These are phyloP conservation scores for Drosophila lini DNA, from an alignment of 1,140 invertebrate genomes.

Conservation along the genomic window DNA sequence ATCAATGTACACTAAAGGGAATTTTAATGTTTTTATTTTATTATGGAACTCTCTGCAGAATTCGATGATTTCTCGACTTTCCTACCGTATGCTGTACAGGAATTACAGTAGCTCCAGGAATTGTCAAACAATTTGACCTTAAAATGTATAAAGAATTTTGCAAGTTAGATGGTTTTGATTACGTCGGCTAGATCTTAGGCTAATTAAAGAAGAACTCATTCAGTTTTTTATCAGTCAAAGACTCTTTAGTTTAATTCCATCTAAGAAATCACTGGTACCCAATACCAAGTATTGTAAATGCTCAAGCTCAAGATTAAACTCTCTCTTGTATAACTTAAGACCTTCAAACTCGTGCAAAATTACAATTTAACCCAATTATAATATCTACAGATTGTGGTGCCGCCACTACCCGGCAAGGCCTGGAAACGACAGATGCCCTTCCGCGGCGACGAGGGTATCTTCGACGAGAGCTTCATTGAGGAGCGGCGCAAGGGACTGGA, in stretches of 20 bases:
- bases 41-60: not conserved
- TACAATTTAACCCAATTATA: slow-evolving; percentile 1
- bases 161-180: no score
- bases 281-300: no score
- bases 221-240: no score
- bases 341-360: not conserved
- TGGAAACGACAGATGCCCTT: slow-evolving; percentile 99
- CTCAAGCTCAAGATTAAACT: not conserved
- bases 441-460: slow-evolving; percentile 99
- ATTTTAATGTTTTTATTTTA: not conserved
- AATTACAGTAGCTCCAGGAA: not conserved
- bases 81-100: not conserved
- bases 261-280: no score
- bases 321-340: not conserved
- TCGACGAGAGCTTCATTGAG: slow-evolving; percentile 99
- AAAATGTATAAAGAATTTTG: no score
- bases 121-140: not conserved
- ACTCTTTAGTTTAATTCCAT: not conserved
- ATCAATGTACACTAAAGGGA: not conserved
- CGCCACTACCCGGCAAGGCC: slow-evolving; percentile 98
- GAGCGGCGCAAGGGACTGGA: slow-evolving; percentile 99
- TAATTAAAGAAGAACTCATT: no score
- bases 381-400: slow-evolving; percentile 95
- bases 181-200: no score
- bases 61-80: not conserved